These are phyloP conservation scores for Nyctalus aviator DNA, from an alignment of 2,797 vertebrate species.

Conservation along the genomic window DNA sequence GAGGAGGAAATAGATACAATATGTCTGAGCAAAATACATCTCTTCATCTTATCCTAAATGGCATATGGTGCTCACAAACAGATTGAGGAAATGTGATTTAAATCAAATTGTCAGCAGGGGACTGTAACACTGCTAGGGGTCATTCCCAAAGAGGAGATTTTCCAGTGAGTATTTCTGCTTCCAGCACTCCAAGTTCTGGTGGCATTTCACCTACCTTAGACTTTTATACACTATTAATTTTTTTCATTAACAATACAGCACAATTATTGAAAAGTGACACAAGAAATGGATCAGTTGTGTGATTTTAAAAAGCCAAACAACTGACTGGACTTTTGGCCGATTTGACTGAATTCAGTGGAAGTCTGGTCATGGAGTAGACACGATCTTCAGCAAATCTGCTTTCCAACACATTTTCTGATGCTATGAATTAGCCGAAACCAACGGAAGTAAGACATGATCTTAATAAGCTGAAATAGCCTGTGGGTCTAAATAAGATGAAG, in stretches of 20 bases:
- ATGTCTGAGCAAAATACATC: conserved; percentile 44
- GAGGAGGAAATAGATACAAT: conserved; percentile 21
- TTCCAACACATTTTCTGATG: conserved; percentile 58
- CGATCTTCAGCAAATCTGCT: conserved; percentile 18
- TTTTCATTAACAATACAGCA: conserved; percentile 23
- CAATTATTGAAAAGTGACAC: conserved; percentile 27
- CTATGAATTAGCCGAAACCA: conserved; percentile 62
- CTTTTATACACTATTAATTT: background rate
- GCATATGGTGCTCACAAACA: conserved; percentile 62
- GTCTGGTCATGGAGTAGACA: background rate
- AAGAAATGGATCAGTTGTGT: conserved; percentile 48
- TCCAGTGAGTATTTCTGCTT: conserved; percentile 43
- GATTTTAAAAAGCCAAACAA: conserved; percentile 9
- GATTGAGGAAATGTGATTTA: conserved; percentile 73
- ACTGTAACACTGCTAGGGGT: conserved; percentile 57
- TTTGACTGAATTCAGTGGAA: background rate
- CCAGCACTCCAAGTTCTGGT: conserved; percentile 25
- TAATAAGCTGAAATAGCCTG: conserved; percentile 66
- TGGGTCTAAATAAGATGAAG: conserved; percentile 62
- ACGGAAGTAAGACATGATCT: conserved; percentile 65
- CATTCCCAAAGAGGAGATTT: conserved; percentile 63
- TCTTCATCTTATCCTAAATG: conserved; percentile 49
- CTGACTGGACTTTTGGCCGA: background rate
- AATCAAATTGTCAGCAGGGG: conserved; percentile 73
- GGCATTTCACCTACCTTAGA: background rate